Evolutionary conservation across 2,888 invertebrate genomes (phyloP).

Genomic region (Eristalis pertinax): DNA sequence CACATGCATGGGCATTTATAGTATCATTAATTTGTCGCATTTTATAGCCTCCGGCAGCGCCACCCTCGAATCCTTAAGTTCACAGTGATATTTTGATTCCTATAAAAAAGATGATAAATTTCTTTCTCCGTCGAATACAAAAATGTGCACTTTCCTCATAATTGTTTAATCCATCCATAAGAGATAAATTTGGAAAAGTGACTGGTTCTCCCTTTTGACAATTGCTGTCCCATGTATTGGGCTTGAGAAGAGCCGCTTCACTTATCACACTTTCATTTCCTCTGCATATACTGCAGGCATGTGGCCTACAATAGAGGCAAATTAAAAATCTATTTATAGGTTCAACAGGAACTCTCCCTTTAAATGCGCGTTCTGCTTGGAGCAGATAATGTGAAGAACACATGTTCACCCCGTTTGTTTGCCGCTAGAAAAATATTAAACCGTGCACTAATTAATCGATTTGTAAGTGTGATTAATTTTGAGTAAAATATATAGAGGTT

Average conservation of each 20-base stretch:
- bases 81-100: background rate
- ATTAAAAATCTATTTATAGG: conserved; percentile 60
- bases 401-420: conserved; percentile 38
- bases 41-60: background rate
- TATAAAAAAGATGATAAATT: conserved; percentile 9
- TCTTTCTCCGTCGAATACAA: conserved; percentile 12
- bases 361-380: conserved; percentile 3
- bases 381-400: conserved; percentile 31
- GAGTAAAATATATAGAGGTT: background rate
- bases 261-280: conserved; percentile 49
- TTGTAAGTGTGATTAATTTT: conserved; percentile 33
- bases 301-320: conserved; percentile 33
- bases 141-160: conserved; percentile 37
- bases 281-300: conserved; percentile 40
- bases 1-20: background rate
- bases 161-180: conserved; percentile 33
- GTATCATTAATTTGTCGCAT: background rate
- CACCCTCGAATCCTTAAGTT: background rate
- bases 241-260: conserved; percentile 46
- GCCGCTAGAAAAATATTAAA: conserved; percentile 19
- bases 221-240: background rate
- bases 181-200: conserved; percentile 28
- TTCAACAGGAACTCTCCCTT: conserved; percentile 12
- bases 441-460: conserved; percentile 55
- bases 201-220: background rate